phyloP scores from a whole-genome alignment of 1,140 invertebrate genomes.

The Papilio polyxenes region DNA sequence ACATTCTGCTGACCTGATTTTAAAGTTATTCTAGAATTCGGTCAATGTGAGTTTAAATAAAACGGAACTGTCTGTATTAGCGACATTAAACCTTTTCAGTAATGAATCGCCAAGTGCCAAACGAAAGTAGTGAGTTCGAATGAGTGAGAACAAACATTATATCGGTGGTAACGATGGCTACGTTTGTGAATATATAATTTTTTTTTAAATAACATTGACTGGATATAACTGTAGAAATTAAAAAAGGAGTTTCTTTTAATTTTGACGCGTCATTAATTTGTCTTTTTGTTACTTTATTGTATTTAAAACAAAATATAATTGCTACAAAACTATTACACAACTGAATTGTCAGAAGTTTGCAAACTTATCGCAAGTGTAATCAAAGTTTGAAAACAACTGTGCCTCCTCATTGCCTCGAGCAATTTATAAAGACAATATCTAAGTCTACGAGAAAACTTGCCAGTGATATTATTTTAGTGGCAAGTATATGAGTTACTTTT shows the following conservation, averaged over 20 bases:
- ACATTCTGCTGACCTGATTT: constrained; percentile 9
- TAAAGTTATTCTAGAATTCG: background rate
- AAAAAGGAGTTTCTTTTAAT: no score
- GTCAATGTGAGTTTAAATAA: background rate
- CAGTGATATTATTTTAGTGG: constrained; percentile 6
- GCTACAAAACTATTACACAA: constrained; percentile 3
- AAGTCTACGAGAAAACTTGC: constrained; percentile 24
- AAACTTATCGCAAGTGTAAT: constrained; percentile 12
- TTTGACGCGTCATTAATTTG: no score
- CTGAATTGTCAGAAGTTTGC: background rate
- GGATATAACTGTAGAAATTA: no score
- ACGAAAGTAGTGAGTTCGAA: no score
- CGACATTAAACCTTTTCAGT: no score
- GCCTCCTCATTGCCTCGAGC: constrained; percentile 15
- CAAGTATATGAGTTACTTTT: background rate
- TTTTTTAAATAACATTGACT: no score
- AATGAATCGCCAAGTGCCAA: background rate
- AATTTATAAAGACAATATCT: constrained; percentile 19
- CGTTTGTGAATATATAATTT: no score
- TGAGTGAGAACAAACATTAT: no score
- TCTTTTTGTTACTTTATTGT: background rate
- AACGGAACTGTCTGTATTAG: background rate
- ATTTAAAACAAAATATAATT: background rate
- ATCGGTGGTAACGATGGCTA: no score
- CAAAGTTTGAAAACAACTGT: constrained; percentile 20